phyloP scores from a whole-genome alignment of 2,888 invertebrate species.

The Pediacus dermestoides region DNA sequence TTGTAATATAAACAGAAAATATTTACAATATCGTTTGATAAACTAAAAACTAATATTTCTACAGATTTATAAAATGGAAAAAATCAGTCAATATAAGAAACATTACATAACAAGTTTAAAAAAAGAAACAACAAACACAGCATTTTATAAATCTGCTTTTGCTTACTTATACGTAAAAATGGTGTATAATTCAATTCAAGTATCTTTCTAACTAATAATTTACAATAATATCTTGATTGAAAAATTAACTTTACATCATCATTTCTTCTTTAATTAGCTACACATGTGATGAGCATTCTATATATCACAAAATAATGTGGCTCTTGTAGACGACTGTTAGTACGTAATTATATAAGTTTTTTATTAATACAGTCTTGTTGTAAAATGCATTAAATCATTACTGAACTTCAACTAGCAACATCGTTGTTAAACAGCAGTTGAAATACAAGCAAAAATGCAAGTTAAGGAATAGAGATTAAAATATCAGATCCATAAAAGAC shows the following conservation, averaged over 20 bases:
- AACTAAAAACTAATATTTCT: no score
- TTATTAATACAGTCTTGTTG: constrained; percentile 16
- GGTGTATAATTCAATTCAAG: not conserved
- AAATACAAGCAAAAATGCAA: no score
- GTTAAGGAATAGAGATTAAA: no score
- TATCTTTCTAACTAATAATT: constrained; percentile 6
- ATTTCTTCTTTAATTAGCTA: constrained; percentile 37
- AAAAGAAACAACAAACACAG: constrained; percentile 18
- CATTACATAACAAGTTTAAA: constrained; percentile 23
- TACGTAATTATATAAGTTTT: constrained; percentile 13
- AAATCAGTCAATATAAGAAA: constrained; percentile 35
- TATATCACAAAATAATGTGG: constrained; percentile 45
- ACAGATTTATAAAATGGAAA: constrained; percentile 33
- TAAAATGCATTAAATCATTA: not conserved
- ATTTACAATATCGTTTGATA: constrained; percentile 38
- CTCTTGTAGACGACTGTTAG: constrained; percentile 29
- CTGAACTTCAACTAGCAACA: not conserved
- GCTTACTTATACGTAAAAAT: constrained; percentile 12
- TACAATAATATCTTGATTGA: constrained; percentile 19
- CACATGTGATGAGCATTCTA: constrained; percentile 46
- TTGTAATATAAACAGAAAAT: constrained; percentile 35
- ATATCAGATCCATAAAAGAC: no score
- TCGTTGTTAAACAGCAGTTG: no score
- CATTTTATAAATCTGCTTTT: constrained; percentile 34
- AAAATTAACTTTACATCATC: no score